Conservation (phyloP, 2,797 vertebrate genomes). For the Triplophysa yarkandensis region DNA sequence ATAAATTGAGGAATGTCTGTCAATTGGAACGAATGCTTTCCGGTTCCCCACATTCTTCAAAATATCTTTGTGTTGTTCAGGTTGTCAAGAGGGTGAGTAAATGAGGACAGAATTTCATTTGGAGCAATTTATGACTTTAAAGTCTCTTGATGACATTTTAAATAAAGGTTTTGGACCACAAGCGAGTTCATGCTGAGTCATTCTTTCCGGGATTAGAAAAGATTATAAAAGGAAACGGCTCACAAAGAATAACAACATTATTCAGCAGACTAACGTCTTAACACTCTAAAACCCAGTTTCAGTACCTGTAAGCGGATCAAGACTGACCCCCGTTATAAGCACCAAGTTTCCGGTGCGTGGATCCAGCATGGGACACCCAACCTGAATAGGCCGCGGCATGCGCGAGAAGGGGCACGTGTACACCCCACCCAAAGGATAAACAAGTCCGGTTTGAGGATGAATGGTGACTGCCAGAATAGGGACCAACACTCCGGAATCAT, state of each 20-base stretch:
- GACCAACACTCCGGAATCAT: conserved; percentile 80
- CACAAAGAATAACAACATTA: neutral
- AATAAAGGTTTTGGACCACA: no score
- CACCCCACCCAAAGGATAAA: conserved; percentile 81
- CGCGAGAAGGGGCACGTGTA: conserved; percentile 83
- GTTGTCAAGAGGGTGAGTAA: no score
- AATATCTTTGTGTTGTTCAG: no score
- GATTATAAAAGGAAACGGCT: neutral
- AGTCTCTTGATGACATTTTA: no score
- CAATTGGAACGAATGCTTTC: no score
- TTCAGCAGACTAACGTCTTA: neutral
- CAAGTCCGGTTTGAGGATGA: conserved; percentile 80
- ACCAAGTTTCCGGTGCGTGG: conserved; percentile 74
- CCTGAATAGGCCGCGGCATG: conserved; percentile 80
- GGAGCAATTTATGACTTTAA: no score
- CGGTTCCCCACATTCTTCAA: no score
- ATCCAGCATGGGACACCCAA: conserved; percentile 81
- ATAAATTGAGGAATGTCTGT: no score
- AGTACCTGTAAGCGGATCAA: conserved; percentile 69
- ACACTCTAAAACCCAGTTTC: neutral
- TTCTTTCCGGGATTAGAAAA: neutral
- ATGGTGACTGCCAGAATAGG: conserved; percentile 86
- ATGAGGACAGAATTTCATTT: no score
- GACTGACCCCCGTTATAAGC: conserved; percentile 78
- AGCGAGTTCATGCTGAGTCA: neutral